A percentile compares a stretch with the other conserved stretches of the same genome.
phyloP scores from a whole-genome alignment of 2,797 vertebrate genomes.

The Vireo griseus region DNA sequence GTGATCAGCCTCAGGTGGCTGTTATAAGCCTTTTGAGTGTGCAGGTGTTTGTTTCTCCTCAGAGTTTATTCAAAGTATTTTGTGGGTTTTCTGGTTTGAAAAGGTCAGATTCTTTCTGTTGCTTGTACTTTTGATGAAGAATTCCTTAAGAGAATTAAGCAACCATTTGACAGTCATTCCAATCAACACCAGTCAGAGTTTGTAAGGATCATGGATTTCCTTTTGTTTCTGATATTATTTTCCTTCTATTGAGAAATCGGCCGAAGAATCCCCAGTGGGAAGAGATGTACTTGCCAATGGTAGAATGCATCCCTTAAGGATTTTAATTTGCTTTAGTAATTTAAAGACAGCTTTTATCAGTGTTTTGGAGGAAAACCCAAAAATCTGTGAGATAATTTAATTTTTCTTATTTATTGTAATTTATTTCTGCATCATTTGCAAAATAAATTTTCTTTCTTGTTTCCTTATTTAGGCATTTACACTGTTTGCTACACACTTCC shows the following conservation, averaged over 20 bases:
- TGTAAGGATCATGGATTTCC: not conserved
- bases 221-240: not conserved
- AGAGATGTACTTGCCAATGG: not conserved
- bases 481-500: constrained; percentile 93
- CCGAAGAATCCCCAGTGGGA: not conserved
- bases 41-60: not conserved
- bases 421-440: not conserved
- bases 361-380: not conserved
- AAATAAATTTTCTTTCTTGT: not conserved
- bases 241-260: not conserved
- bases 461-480: constrained; percentile 85
- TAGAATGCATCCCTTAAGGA: not conserved
- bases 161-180: not conserved
- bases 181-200: not conserved
- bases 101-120: not conserved
- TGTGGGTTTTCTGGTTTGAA: not conserved
- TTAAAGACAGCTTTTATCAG: not conserved
- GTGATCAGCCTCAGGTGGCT: not conserved
- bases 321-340: not conserved
- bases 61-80: not conserved
- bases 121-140: not conserved
- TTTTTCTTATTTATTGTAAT: not conserved
- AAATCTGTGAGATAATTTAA: not conserved
- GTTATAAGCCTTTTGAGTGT: not conserved
- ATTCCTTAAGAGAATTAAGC: not conserved